Percentiles rank a stretch among this genome's conserved stretches.
These are phyloP conservation scores for Diuraphis noxia DNA, from an alignment of 1,140 invertebrate genomes.

Conservation along the genomic window DNA sequence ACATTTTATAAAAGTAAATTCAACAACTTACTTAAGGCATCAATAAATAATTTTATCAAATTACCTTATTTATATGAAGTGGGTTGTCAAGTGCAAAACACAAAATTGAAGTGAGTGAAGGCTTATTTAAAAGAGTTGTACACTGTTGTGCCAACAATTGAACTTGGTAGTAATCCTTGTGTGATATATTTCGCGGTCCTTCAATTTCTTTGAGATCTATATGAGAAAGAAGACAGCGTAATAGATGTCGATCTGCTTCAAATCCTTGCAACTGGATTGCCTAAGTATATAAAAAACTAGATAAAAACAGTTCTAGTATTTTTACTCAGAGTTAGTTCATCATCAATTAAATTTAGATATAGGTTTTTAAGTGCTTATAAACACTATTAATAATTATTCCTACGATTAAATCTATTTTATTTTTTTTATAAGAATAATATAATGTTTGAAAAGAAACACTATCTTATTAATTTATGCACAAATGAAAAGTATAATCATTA, in stretches of 20 bases:
- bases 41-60: constrained; percentile 55
- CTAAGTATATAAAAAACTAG: background rate
- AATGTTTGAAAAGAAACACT: too few relatives aligned
- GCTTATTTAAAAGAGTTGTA: constrained; percentile 72
- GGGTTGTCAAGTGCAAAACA: constrained; percentile 80
- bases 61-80: constrained; percentile 66
- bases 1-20: constrained; percentile 21
- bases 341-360: background rate
- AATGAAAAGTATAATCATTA: too few relatives aligned
- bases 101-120: constrained; percentile 74
- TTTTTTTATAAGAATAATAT: background rate
- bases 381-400: too few relatives aligned
- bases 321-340: background rate
- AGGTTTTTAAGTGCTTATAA: background rate
- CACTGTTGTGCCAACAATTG: constrained; percentile 77
- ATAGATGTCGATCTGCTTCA: constrained; percentile 84
- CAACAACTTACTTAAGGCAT: background rate
- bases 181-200: constrained; percentile 60
- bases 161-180: constrained; percentile 67
- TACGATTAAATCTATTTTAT: too few relatives aligned
- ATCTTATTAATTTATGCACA: too few relatives aligned
- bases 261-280: constrained; percentile 68
- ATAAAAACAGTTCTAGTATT: background rate
- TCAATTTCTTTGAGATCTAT: constrained; percentile 68
- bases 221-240: constrained; percentile 81